Evolutionary conservation across 2,113 vertebrate genomes (phyloP).

Genomic region (Lutjanus erythropterus): DNA sequence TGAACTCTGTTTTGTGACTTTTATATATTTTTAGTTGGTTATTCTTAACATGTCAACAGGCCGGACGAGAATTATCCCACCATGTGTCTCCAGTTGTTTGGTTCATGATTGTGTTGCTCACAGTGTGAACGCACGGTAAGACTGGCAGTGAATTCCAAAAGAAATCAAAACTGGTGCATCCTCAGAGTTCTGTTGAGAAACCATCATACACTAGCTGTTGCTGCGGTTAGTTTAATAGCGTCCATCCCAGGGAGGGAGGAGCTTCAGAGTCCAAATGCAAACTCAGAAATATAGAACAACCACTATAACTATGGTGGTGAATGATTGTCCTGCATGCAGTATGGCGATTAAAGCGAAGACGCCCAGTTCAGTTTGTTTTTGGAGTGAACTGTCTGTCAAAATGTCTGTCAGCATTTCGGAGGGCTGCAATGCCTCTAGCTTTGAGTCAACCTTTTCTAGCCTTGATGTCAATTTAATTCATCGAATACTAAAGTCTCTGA

Average conservation of each 20-base stretch:
- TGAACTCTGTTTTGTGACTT: neutral
- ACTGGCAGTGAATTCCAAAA: neutral
- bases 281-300: too few relatives aligned
- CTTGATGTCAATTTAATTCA: slow-evolving; percentile 8
- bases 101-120: slow-evolving; percentile 3
- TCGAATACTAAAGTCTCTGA: slow-evolving; percentile 30
- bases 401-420: neutral
- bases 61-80: too few relatives aligned
- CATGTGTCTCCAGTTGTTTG: neutral
- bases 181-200: neutral
- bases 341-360: too few relatives aligned
- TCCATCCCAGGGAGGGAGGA: neutral
- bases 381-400: neutral
- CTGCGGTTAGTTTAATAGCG: too few relatives aligned
- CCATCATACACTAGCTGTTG: too few relatives aligned
- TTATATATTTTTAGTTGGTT: neutral
- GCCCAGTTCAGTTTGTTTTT: neutral
- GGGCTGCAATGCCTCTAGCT: slow-evolving; percentile 40
- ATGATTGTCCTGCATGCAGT: too few relatives aligned
- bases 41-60: neutral
- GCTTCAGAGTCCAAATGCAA: neutral
- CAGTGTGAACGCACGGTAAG: slow-evolving; percentile 24
- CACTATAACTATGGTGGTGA: neutral
- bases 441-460: neutral
- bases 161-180: neutral